Conservation (phyloP, 2,888 invertebrate genomes). For the Cataglyphis rosenhaueri region DNA sequence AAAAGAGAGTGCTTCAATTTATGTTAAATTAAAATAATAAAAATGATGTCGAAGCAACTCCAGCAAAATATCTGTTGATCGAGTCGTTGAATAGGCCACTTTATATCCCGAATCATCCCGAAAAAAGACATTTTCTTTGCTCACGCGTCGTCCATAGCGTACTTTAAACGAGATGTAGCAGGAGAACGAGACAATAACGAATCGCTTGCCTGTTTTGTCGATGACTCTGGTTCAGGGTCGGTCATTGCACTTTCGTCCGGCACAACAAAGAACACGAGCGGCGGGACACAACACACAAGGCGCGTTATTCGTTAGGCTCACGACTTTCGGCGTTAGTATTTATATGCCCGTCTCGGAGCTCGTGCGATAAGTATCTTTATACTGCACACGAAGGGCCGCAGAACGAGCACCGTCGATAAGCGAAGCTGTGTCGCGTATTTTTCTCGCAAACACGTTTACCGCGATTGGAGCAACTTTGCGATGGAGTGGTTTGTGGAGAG, state of each 20-base stretch:
- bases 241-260: slow-evolving; percentile 69
- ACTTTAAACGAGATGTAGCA: slow-evolving; percentile 37
- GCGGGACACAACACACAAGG: slow-evolving; percentile 29
- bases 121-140: neutral
- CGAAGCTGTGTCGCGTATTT: slow-evolving; percentile 11
- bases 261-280: slow-evolving; percentile 67
- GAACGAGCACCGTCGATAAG: slow-evolving; percentile 9
- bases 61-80: neutral
- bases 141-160: neutral
- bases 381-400: slow-evolving; percentile 17
- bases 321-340: slow-evolving; percentile 52
- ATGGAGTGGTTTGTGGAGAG: neutral
- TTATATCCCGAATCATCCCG: neutral
- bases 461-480: slow-evolving; percentile 36
- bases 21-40: neutral
- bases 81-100: neutral
- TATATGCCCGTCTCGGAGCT: slow-evolving; percentile 13
- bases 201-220: slow-evolving; percentile 60
- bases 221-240: slow-evolving; percentile 75
- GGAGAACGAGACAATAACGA: slow-evolving; percentile 63
- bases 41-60: neutral
- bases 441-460: slow-evolving; percentile 32
- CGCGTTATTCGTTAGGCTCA: slow-evolving; percentile 40
- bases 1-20: neutral
- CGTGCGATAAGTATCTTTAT: slow-evolving; percentile 40